Evolutionary conservation across 2,113 vertebrate species (phyloP).

Genomic region (Dinomys branickii): DNA sequence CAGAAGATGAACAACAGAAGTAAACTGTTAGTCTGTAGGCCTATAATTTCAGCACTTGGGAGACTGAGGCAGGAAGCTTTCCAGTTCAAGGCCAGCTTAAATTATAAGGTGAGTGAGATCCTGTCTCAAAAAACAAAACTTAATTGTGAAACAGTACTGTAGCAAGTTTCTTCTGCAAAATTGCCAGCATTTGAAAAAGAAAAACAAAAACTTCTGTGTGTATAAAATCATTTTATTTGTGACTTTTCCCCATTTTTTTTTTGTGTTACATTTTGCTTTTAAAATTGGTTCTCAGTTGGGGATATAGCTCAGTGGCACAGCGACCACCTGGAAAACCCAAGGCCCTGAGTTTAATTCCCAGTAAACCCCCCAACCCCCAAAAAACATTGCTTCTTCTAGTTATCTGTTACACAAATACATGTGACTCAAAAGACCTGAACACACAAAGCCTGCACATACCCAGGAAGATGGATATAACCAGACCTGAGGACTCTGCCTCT

Average conservation of each 20-base stretch:
- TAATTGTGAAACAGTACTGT: neutral
- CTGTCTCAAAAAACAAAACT: neutral
- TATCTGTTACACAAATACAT: constrained; percentile 10
- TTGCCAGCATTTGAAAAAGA: neutral
- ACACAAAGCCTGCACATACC: neutral
- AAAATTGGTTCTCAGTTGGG: neutral
- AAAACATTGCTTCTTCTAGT: neutral
- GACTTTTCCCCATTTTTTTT: neutral
- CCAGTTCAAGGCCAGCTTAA: neutral
- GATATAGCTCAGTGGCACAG: too few species aligned
- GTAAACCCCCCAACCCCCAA: too few species aligned
- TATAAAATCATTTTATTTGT: constrained; percentile 32
- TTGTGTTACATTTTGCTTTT: neutral
- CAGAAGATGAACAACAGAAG: neutral
- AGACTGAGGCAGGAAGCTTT: neutral
- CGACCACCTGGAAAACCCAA: too few species aligned
- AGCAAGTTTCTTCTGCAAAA: neutral
- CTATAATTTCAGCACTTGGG: neutral
- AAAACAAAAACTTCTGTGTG: neutral
- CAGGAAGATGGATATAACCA: neutral
- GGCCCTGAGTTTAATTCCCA: too few species aligned
- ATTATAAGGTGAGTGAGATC: neutral
- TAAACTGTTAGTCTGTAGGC: neutral
- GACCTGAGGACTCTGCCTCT: neutral
- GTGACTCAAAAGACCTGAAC: neutral